These are phyloP conservation scores for Eupithecia insigniata DNA, from an alignment of 2,888 invertebrate species.

Conservation along the genomic window DNA sequence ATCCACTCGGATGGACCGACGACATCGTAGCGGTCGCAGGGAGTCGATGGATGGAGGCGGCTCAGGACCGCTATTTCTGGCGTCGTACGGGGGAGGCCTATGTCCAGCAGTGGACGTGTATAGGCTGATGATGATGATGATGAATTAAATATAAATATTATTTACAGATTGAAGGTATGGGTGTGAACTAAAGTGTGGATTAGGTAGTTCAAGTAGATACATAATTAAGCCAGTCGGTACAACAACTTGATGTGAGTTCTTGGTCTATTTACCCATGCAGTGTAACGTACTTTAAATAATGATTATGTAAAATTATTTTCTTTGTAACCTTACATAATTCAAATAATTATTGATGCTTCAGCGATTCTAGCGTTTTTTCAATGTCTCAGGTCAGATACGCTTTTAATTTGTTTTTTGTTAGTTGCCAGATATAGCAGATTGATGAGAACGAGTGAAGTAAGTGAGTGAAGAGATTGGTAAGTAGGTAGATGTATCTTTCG, in stretches of 20 bases:
- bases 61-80: no score
- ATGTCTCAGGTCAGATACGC: slow-evolving; percentile 24
- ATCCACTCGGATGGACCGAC: no score
- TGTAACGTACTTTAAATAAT: slow-evolving; percentile 57
- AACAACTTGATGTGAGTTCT: slow-evolving; percentile 49
- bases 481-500: no score
- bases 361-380: slow-evolving; percentile 28
- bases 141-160: background rate
- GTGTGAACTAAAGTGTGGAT: background rate
- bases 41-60: no score
- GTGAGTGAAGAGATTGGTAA: no score
- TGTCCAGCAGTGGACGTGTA: no score
- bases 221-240: slow-evolving; percentile 33
- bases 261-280: slow-evolving; percentile 62
- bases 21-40: no score
- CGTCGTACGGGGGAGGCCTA: no score
- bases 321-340: slow-evolving; percentile 51
- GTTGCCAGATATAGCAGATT: background rate
- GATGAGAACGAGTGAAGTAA: background rate
- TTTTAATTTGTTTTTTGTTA: slow-evolving; percentile 5
- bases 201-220: slow-evolving; percentile 12
- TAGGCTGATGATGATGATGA: no score
- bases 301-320: slow-evolving; percentile 52
- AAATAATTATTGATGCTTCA: slow-evolving; percentile 41
- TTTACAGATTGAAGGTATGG: background rate